These are phyloP conservation scores for Boloria selene DNA, from an alignment of 2,888 invertebrate genomes.

Conservation along the genomic window DNA sequence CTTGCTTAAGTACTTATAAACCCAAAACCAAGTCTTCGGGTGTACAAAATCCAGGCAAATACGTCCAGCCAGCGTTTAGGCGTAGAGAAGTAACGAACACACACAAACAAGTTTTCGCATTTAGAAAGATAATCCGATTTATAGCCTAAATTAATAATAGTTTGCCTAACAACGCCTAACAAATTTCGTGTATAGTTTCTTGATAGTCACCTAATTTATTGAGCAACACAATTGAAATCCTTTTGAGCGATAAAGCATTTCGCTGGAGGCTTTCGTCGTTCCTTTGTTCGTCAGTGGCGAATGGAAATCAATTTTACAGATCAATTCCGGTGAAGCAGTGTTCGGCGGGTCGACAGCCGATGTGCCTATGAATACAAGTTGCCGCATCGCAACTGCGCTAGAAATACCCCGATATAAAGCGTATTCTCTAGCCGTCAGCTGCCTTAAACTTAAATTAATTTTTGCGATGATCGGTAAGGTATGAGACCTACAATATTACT, in stretches of 20 bases:
- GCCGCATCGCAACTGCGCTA: slow-evolving; percentile 50
- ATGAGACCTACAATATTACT: slow-evolving; percentile 51
- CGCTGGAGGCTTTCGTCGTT: slow-evolving; percentile 32
- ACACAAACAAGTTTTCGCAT: too few species aligned
- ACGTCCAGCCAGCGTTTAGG: too few species aligned
- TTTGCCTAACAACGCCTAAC: slow-evolving; percentile 14
- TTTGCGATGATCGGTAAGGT: slow-evolving; percentile 69
- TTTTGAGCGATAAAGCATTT: slow-evolving; percentile 25
- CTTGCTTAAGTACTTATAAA: too few species aligned
- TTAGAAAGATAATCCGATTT: neutral
- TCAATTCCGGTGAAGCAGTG: slow-evolving; percentile 54
- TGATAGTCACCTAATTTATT: slow-evolving; percentile 19
- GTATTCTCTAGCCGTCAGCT: slow-evolving; percentile 44
- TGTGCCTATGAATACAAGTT: slow-evolving; percentile 63
- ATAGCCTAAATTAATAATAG: slow-evolving; percentile 21
- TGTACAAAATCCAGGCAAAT: too few species aligned
- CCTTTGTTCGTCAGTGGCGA: slow-evolving; percentile 57
- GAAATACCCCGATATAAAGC: slow-evolving; percentile 48
- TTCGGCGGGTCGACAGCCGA: slow-evolving; percentile 52
- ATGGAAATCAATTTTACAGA: slow-evolving; percentile 68
- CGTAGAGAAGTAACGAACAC: too few species aligned
- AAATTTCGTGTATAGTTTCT: neutral
- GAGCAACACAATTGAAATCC: slow-evolving; percentile 29
- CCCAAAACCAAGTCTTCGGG: too few species aligned
- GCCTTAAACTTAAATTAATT: slow-evolving; percentile 73